phyloP scores from a whole-genome alignment of 2,888 invertebrate species.

The Coremacera marginata region DNA sequence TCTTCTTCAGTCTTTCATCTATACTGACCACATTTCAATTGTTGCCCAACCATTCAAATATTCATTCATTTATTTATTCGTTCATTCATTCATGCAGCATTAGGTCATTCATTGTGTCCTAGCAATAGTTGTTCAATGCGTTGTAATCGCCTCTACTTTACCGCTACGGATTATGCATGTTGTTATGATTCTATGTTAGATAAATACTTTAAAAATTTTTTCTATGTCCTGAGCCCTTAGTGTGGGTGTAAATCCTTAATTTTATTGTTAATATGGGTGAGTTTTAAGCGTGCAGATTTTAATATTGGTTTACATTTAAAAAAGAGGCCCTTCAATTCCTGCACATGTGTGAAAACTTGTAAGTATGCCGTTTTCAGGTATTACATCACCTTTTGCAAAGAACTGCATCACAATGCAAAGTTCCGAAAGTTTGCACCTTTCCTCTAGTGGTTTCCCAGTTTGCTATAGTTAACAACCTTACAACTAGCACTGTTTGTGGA shows the following conservation, averaged over 20 bases:
- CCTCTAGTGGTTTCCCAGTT: no score
- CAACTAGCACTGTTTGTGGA: no score
- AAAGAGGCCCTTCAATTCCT: no score
- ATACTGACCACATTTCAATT: background rate
- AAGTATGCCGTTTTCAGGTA: no score
- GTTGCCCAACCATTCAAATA: background rate
- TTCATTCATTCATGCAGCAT: background rate
- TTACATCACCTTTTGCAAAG: no score
- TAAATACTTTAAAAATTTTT: background rate
- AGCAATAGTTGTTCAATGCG: conserved; percentile 48
- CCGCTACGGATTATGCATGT: conserved; percentile 64
- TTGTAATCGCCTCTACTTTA: conserved; percentile 62
- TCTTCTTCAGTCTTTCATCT: conserved; percentile 47
- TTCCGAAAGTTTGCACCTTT: no score
- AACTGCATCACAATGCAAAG: background rate
- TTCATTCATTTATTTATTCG: background rate
- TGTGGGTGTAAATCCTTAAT: conserved; percentile 61
- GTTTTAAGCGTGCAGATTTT: conserved; percentile 53
- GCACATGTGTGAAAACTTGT: no score
- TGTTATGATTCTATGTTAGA: conserved; percentile 46
- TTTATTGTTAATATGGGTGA: conserved; percentile 56
- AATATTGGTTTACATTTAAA: conserved; percentile 61
- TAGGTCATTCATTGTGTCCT: background rate
- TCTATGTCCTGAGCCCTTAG: conserved; percentile 14
- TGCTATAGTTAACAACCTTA: no score